Conservation (phyloP, 2,888 invertebrate species). For the Hipparchia sbordonii region DNA sequence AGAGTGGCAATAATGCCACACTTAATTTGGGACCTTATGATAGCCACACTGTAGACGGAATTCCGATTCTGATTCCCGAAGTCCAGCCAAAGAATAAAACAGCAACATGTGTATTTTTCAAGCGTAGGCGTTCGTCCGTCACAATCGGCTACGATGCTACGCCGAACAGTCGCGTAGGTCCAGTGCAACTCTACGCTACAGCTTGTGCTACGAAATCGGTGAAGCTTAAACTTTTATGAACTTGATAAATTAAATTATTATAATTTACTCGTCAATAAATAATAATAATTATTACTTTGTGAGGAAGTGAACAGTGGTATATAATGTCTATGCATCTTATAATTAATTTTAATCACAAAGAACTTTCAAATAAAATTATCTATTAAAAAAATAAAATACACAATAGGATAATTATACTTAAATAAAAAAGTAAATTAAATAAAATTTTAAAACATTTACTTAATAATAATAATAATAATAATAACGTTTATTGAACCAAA, state of each 20-base stretch:
- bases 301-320: background rate
- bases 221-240: background rate
- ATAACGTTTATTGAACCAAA: too few species aligned
- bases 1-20: too few species aligned
- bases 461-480: background rate
- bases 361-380: background rate
- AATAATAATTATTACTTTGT: background rate
- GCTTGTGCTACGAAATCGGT: constrained; percentile 1
- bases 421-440: background rate
- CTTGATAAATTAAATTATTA: background rate
- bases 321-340: background rate
- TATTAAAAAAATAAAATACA: background rate
- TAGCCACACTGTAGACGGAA: too few species aligned
- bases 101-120: background rate
- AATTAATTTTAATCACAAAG: background rate
- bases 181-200: background rate
- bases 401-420: background rate
- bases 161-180: constrained; percentile 30
- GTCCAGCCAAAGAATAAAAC: too few species aligned
- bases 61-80: too few species aligned
- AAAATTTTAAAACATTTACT: background rate
- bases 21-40: too few species aligned
- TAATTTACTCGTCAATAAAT: too few species aligned
- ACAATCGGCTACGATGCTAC: constrained; percentile 27
- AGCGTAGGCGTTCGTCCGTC: constrained; percentile 5